A percentile compares a stretch with the other conserved stretches of the same genome.
phyloP scores from a whole-genome alignment of 2,113 vertebrate genomes.

The Diadophis punctatus region DNA sequence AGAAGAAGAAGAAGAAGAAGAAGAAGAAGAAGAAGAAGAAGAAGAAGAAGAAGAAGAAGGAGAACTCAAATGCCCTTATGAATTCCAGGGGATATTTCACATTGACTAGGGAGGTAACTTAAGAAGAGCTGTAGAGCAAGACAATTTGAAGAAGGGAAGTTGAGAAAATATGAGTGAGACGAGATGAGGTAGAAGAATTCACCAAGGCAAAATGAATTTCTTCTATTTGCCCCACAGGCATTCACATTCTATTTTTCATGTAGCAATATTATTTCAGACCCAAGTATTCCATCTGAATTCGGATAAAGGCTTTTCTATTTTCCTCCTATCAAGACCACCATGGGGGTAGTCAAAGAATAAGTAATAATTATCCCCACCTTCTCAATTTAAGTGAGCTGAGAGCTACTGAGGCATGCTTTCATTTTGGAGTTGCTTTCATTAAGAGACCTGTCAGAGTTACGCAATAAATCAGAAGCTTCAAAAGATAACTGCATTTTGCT shows the following conservation, averaged over 20 bases:
- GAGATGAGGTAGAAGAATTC: neutral
- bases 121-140: neutral
- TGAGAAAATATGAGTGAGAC: neutral
- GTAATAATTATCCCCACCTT: neutral
- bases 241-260: neutral
- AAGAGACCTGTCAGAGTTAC: no score
- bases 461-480: no score
- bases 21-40: no score
- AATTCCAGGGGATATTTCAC: neutral
- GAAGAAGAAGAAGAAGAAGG: no score
- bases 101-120: neutral
- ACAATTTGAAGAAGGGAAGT: neutral
- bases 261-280: neutral
- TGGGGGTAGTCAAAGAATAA: neutral
- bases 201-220: neutral
- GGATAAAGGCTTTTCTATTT: neutral
- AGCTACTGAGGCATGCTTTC: neutral
- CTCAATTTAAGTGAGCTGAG: neutral
- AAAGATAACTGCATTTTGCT: no score
- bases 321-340: neutral
- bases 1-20: no score
- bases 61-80: neutral
- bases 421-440: slow-evolving; percentile 26
- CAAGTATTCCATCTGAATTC: neutral
- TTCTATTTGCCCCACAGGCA: neutral